Percentiles rank a stretch among this genome's conserved stretches.
Conservation (phyloP, 2,888 invertebrate genomes). For the Drosophila pseudotakahashii region DNA sequence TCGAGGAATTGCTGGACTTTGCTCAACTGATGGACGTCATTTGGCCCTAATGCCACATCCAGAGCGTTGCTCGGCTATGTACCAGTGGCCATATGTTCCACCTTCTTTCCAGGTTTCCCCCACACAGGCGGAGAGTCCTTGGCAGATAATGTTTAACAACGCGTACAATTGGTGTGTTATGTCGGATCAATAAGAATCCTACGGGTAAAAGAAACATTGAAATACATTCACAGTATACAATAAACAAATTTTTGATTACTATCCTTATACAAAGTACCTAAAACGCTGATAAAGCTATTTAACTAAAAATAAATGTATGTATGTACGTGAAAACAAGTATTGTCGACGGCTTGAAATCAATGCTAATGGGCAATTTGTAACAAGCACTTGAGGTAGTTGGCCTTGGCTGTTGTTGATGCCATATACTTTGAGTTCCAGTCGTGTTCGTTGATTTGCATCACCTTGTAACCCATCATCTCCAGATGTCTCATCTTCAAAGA, state of each 20-base stretch:
- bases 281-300: not conserved
- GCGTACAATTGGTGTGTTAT: conserved; percentile 89
- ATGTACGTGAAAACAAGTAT: not conserved
- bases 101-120: conserved; percentile 82
- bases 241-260: not conserved
- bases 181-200: conserved; percentile 1
- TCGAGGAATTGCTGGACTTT: conserved; percentile 94
- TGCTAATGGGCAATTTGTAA: conserved; percentile 72
- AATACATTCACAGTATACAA: not conserved
- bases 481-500: conserved; percentile 86
- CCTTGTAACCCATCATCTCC: conserved; percentile 87
- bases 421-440: conserved; percentile 86
- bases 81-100: conserved; percentile 94
- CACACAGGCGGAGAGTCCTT: conserved; percentile 89
- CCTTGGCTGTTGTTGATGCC: conserved; percentile 84
- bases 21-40: conserved; percentile 96
- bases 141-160: conserved; percentile 96
- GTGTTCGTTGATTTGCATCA: conserved; percentile 85
- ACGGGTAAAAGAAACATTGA: not conserved
- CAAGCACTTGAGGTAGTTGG: conserved; percentile 84
- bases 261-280: conserved; percentile 1
- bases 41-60: conserved; percentile 99
- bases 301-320: not conserved
- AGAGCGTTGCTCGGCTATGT: conserved; percentile 94
- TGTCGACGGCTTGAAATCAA: not conserved